Conservation (phyloP, 2,113 vertebrate species). For the Shinisaurus crocodilurus region DNA sequence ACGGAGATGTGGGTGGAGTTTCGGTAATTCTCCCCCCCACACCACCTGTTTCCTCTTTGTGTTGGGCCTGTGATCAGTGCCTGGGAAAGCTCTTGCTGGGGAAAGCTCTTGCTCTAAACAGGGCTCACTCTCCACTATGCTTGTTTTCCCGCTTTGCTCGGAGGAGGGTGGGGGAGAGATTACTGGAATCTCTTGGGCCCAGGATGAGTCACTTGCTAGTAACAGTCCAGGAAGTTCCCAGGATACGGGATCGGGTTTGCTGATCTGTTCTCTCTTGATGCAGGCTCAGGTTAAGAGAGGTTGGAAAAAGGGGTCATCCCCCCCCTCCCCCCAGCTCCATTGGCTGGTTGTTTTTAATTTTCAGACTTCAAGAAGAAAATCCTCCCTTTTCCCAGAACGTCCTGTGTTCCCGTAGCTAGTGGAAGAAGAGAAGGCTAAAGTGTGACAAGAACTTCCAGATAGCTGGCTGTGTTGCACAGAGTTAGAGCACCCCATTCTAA, state of each 20-base stretch:
- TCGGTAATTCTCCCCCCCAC: too few relatives aligned
- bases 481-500: too few relatives aligned
- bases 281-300: neutral
- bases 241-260: neutral
- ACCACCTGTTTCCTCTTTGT: neutral
- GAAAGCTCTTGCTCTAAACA: too few relatives aligned
- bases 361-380: too few relatives aligned
- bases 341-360: neutral
- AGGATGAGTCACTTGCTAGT: neutral
- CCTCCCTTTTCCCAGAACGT: neutral
- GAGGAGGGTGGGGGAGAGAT: neutral
- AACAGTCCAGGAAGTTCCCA: neutral
- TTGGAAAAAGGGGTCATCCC: neutral
- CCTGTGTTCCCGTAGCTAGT: neutral
- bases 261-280: neutral
- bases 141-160: too few relatives aligned
- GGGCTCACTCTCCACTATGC: too few relatives aligned
- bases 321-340: too few relatives aligned
- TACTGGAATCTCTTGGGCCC: neutral
- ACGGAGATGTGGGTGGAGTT: neutral
- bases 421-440: neutral
- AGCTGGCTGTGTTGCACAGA: too few relatives aligned
- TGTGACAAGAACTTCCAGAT: neutral
- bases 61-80: too few relatives aligned
- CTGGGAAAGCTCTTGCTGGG: too few relatives aligned